Evolutionary conservation across 2,113 vertebrate species (phyloP), one percentile per base, ranked within the genome.

Genomic region (Polyodon spathula): DNA sequence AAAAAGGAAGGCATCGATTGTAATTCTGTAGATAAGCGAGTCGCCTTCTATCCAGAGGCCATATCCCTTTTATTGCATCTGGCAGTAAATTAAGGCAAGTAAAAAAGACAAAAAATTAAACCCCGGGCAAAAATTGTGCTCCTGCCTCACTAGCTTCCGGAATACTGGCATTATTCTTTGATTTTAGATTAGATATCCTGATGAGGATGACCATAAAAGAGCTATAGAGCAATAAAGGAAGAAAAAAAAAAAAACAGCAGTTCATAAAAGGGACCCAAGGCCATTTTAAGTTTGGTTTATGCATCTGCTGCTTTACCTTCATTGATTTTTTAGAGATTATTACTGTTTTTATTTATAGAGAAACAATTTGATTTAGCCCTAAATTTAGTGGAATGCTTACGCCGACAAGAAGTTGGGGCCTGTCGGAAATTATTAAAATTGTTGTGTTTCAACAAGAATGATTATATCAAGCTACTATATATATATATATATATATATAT

Each of bases 171-270:
- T 71, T 77, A 76, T 74, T 74, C 81, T 91, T 85, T 89, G 85
- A 88, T 90, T 91, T 89, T 79, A 89, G 78, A 86, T 88, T 84
- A 84, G 81, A 83, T 84, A 78, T 79, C 78, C 81, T 81, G 78
- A 82, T 87, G 75, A 81, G 86, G 84, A 79, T 82, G 80, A 78
- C 78, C 78, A 63, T 84, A 84, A 86, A 89, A 93, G 88, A 90
- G 84, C 87, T 87, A 92, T 85, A 84, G 89, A 80, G 89, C 85
- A 89, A 92, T 92, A 91, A 93, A 93, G n/a, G n/a, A n/a, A 89
- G 65, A 79, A 72, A 85, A 84, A 76, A 76, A 85, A 84, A 76
- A 76, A 77, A 65, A 57, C 73, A 54, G 66, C 56, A 83, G 81
- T 90, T 89, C 84, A 80, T 81, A 80, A 79, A 82, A 78, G 78